Conservation (phyloP, 2,113 vertebrate species). For the Nannospalax galili region DNA sequence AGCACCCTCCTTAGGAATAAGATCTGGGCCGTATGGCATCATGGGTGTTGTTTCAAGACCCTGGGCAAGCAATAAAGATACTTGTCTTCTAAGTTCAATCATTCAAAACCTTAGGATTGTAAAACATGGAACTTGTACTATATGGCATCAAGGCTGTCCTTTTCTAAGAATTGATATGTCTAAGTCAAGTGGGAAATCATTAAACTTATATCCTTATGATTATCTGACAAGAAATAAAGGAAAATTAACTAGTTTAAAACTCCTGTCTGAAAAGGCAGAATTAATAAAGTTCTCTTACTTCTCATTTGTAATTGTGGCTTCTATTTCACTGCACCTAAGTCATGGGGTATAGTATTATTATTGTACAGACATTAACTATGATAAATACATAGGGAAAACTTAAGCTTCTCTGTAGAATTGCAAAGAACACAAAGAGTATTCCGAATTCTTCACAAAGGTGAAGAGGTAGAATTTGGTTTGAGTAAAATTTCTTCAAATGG, state of each 20-base stretch:
- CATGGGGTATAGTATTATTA: background rate
- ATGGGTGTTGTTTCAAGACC: background rate
- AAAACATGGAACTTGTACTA: background rate
- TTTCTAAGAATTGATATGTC: background rate
- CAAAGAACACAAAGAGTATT: background rate
- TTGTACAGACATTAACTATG: constrained; percentile 19
- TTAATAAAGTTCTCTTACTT: background rate
- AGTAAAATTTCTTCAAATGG: background rate
- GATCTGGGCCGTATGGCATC: background rate
- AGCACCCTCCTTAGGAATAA: background rate
- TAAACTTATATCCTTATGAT: background rate
- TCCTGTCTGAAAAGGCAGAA: constrained; percentile 22
- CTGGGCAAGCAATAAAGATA: background rate
- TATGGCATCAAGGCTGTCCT: background rate
- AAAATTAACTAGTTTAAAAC: constrained; percentile 19
- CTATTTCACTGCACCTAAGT: constrained; percentile 66
- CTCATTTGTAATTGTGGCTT: constrained; percentile 29
- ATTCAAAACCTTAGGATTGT: background rate
- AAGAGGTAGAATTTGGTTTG: background rate
- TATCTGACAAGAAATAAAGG: background rate
- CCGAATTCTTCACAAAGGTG: constrained; percentile 3
- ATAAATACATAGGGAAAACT: constrained; percentile 43
- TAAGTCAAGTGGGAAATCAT: background rate
- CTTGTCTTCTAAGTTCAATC: background rate
- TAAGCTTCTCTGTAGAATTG: constrained; percentile 15